Conservation (phyloP, 2,797 vertebrate genomes). For the Podarcis siculus region DNA sequence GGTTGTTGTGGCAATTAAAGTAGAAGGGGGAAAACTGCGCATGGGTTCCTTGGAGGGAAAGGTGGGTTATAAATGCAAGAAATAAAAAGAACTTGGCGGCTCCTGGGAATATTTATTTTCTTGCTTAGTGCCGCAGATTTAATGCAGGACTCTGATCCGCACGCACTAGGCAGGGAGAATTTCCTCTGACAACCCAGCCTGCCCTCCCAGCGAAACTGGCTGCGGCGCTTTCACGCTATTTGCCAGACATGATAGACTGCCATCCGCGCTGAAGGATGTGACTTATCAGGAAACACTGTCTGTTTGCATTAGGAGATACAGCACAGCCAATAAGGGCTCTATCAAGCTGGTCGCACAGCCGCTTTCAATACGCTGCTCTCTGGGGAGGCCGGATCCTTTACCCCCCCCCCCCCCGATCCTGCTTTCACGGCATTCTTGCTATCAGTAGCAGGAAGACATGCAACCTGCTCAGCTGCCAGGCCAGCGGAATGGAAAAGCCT, state of each 20-base stretch:
- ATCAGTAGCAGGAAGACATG: background rate
- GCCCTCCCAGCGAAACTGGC: background rate
- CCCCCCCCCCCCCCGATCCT: too few species aligned
- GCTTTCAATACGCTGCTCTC: background rate
- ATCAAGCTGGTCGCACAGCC: background rate
- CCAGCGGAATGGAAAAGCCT: background rate
- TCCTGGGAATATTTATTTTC: background rate
- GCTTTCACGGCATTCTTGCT: background rate
- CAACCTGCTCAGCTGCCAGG: background rate
- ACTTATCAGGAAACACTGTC: slow-evolving; percentile 9
- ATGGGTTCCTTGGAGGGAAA: background rate
- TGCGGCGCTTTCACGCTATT: background rate
- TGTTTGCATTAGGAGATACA: slow-evolving; percentile 16
- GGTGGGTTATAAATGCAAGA: background rate
- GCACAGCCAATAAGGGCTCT: background rate
- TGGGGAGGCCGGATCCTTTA: background rate
- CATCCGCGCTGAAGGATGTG: background rate
- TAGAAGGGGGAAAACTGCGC: too few species aligned
- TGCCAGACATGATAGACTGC: background rate
- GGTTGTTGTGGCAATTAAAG: too few species aligned
- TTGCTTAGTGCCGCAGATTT: background rate
- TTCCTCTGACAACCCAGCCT: background rate
- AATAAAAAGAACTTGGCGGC: background rate
- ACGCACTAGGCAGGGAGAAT: background rate
- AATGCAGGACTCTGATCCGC: background rate